These are phyloP conservation scores for Melanostigma gelatinosum DNA, from an alignment of 2,113 vertebrate species.

Conservation along the genomic window DNA sequence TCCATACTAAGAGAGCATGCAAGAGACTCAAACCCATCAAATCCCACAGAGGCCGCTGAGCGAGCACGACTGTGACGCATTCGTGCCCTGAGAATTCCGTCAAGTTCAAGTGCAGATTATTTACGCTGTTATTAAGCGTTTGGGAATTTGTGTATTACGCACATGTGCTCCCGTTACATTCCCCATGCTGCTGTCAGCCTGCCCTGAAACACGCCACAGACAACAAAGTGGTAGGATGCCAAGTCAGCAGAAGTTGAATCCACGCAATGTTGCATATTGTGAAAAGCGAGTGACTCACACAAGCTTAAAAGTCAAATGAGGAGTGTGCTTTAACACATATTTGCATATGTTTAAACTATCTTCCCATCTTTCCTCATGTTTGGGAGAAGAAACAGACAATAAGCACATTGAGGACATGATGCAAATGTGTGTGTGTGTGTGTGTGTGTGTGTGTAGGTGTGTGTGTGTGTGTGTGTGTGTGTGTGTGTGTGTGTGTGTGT, in stretches of 20 bases:
- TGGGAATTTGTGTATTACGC: constrained; percentile 55
- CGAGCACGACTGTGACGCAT: constrained; percentile 8
- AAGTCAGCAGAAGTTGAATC: constrained; percentile 33
- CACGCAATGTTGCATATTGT: constrained; percentile 3
- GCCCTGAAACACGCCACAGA: constrained; percentile 15
- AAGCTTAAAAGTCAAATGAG: constrained; percentile 12
- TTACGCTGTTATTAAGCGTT: constrained; percentile 22
- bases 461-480: not conserved
- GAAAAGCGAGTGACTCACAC: not conserved
- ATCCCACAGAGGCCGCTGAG: constrained; percentile 35
- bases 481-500: too few species aligned
- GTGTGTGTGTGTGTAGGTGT: too few species aligned
- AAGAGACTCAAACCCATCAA: not conserved
- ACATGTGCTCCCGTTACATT: constrained; percentile 55
- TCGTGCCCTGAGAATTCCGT: not conserved
- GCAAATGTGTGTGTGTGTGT: constrained; percentile 6
- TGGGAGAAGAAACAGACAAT: not conserved
- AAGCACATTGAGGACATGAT: constrained; percentile 25
- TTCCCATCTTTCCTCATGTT: not conserved
- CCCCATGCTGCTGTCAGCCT: constrained; percentile 48
- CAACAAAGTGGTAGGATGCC: not conserved
- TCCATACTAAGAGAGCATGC: not conserved
- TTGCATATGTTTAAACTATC: constrained; percentile 44
- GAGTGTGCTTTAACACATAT: constrained; percentile 7
- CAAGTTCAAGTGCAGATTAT: constrained; percentile 5